Conservation (phyloP, 2,113 vertebrate genomes). For the Thamnophis sirtalis region DNA sequence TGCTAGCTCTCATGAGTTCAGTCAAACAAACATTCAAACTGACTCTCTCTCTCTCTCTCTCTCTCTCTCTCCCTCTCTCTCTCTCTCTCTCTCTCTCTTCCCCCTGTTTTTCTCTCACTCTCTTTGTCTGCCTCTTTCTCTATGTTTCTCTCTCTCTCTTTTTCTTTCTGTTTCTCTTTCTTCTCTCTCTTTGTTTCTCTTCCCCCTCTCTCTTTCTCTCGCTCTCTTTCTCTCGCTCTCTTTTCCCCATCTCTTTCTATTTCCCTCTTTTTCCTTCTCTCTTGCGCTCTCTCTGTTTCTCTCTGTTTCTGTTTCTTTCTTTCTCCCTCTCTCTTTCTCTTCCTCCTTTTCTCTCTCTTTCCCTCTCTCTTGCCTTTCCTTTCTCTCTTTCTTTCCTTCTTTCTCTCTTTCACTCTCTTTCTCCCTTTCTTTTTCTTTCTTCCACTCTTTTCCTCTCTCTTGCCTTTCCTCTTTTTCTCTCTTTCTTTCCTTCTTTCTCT, state of each 20-base stretch:
- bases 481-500: not conserved
- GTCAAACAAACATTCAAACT: not conserved
- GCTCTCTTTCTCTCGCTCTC: not conserved
- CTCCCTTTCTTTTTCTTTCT: too few species aligned
- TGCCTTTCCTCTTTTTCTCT: not conserved
- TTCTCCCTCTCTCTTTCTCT: accelerated
- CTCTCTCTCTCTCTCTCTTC: too few species aligned
- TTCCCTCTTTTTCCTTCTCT: not conserved
- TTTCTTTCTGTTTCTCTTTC: not conserved
- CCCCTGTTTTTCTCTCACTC: too few species aligned
- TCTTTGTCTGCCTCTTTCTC: not conserved
- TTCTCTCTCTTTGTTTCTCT: not conserved
- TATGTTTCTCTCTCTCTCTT: not conserved
- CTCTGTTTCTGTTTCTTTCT: accelerated
- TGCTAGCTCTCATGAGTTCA: not conserved
- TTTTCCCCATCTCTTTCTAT: not conserved
- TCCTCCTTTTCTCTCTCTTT: not conserved
- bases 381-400: too few species aligned
- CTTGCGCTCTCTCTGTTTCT: accelerated
- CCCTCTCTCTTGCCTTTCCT: not conserved
- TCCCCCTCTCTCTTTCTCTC: not conserved
- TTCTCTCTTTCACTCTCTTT: not conserved
- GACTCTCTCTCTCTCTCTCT: too few species aligned
- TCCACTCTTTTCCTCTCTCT: too few species aligned
- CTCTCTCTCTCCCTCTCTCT: too few species aligned